Evolutionary conservation across 1,140 invertebrate genomes (phyloP), one percentile per base, ranked within the genome.

Genomic region (Drosophila tropicalis): DNA sequence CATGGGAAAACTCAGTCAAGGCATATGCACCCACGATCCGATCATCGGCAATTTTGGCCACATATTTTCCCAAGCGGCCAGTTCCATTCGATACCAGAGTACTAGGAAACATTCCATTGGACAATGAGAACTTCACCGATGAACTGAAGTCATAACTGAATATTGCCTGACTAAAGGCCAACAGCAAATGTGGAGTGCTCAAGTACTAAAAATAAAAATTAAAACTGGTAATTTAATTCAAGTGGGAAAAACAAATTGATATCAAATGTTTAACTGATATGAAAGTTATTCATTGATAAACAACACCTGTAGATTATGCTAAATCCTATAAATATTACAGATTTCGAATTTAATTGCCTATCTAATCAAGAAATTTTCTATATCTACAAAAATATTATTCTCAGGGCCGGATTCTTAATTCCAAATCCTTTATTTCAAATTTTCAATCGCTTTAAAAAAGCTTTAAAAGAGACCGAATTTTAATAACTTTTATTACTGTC

Each of bases 1-100:
- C 97, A 93, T 98, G 97, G 5, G 95, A 94, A n/a, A 98, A 94
- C 92, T 98, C 97, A 0, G 97, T 98, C 1, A 98, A 91, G 0
- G 96, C 96, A 92, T 97, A 97, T 83, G 96, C 96, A n/a, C 96
- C 96, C 66, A 92, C 73, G 54, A 95, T 95, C 68, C 94, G 91
- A 13, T 93, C 93, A 29, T 93, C 92, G 41, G 94, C 91, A n/a
- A 93, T 91, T 68, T 94, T 94, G 6, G 95, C 93, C 12, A 95
- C 84, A 84, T 95, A 93, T 25, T 94, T 91, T 34, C 93, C 91
- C 81, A 96, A 94, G 47, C 94, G 94, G 1, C 93, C 91, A 12
- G 94, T 94, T 0, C 95, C 95, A 68, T 94, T 76, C 0, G 92
- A 93, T 41, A 93, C 81, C 15, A 95, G 91, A 0, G 93, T 92